A percentile compares a stretch with the other conserved stretches of the same genome.
These are phyloP conservation scores for Pelochelys cantorii DNA, from an alignment of 2,797 vertebrate genomes.

Conservation along the genomic window DNA sequence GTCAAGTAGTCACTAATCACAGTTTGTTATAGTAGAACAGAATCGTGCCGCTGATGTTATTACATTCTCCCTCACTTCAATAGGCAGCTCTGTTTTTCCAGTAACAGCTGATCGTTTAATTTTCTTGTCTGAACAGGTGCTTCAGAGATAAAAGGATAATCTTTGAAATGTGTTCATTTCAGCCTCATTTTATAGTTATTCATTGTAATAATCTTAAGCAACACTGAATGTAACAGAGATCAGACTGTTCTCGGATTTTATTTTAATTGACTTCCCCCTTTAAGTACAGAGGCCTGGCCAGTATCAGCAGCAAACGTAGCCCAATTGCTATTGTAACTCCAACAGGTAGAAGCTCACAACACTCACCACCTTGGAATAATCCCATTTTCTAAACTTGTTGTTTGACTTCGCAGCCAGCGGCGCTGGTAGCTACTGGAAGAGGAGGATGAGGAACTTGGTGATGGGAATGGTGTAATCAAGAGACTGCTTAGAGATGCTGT, in stretches of 20 bases:
- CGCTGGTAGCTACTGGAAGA: conserved; percentile 90
- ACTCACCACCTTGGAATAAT: conserved; percentile 85
- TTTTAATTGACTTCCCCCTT: neutral
- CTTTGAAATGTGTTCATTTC: neutral
- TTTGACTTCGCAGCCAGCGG: conserved; percentile 89
- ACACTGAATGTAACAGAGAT: neutral
- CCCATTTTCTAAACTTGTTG: conserved; percentile 89
- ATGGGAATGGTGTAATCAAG: conserved; percentile 88
- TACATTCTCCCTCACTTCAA: conserved; percentile 39
- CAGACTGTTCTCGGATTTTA: neutral
- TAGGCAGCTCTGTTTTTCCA: conserved; percentile 12
- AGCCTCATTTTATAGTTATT: neutral
- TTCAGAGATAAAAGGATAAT: neutral
- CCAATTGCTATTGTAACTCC: neutral
- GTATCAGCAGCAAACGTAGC: neutral
- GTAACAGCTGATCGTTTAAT: neutral
- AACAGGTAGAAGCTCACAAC: neutral
- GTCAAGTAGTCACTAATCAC: conserved; percentile 38
- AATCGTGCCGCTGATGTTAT: neutral
- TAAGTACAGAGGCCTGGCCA: conserved; percentile 6
- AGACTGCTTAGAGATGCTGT: conserved; percentile 89
- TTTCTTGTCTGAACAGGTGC: neutral
- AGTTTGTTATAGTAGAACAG: conserved; percentile 1
- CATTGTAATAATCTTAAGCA: neutral
- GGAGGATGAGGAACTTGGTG: conserved; percentile 85